A percentile compares a stretch with the other conserved stretches of the same genome.
These are phyloP conservation scores for Crocidura indochinensis DNA, from an alignment of 2,797 vertebrate genomes.

Conservation along the genomic window DNA sequence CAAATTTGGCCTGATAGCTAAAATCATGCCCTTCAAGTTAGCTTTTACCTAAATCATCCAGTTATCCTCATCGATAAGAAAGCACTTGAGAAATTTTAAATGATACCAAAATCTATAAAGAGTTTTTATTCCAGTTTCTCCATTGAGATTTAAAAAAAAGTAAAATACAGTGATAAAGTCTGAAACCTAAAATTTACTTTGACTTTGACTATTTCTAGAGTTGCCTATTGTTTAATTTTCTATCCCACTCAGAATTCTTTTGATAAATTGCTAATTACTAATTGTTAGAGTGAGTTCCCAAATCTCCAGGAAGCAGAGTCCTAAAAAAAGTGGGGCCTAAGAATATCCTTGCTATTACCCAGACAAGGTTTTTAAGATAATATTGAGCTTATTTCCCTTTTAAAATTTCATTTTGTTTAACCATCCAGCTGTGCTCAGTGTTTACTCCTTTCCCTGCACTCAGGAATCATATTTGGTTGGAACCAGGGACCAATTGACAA, in stretches of 20 bases:
- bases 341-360: background rate
- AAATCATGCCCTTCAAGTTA: conserved; percentile 59
- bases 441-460: too few species aligned
- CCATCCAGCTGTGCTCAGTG: background rate
- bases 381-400: conserved; percentile 19
- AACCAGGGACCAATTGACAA: too few species aligned
- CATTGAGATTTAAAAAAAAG: background rate
- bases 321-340: background rate
- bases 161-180: conserved; percentile 1
- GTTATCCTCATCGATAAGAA: conserved; percentile 39
- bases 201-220: background rate
- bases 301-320: background rate
- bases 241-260: background rate
- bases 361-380: background rate
- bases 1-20: conserved; percentile 41
- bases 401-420: too few species aligned
- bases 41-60: conserved; percentile 51
- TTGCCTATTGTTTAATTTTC: background rate
- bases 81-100: conserved; percentile 48
- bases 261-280: background rate
- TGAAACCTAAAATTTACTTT: conserved; percentile 32
- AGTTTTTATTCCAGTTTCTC: conserved; percentile 40
- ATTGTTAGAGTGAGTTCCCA: background rate
- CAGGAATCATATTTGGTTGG: too few species aligned
- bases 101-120: conserved; percentile 28